Evolutionary conservation across 2,888 invertebrate genomes (phyloP).

Genomic region (Eristalis intricaria): DNA sequence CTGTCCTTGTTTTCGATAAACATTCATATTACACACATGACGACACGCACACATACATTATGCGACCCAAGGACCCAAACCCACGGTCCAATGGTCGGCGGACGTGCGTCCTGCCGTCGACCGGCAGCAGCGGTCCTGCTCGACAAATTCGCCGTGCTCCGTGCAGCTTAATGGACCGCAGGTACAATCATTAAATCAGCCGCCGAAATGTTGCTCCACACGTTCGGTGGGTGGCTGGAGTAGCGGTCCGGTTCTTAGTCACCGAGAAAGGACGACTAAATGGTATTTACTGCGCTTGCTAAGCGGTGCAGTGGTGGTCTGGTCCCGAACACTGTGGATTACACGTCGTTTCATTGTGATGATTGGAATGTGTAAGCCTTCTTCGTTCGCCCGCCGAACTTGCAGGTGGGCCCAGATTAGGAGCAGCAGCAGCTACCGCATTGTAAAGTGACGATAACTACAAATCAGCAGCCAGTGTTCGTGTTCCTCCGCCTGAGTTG

Average conservation of each 20-base stretch:
- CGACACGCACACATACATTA: constrained; percentile 39
- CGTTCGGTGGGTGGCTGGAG: not conserved
- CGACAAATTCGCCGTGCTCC: constrained; percentile 41
- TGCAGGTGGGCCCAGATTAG: constrained; percentile 23
- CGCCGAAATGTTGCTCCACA: constrained; percentile 40
- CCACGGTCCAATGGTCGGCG: not conserved
- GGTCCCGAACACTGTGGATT: constrained; percentile 19
- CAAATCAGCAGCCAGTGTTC: constrained; percentile 11
- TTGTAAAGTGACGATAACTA: constrained; percentile 48
- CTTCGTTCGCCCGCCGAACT: not conserved
- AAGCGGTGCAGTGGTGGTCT: constrained; percentile 39
- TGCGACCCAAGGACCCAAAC: constrained; percentile 13
- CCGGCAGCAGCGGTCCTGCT: constrained; percentile 33
- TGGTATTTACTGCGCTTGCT: constrained; percentile 33
- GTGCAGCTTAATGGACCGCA: constrained; percentile 55
- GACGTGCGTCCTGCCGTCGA: not conserved
- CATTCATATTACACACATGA: constrained; percentile 68
- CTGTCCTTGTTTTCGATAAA: constrained; percentile 50
- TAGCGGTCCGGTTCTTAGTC: not conserved
- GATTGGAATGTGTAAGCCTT: constrained; percentile 4
- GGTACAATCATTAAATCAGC: constrained; percentile 67
- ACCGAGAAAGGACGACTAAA: constrained; percentile 2
- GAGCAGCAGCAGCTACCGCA: constrained; percentile 23
- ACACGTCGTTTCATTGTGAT: constrained; percentile 11
- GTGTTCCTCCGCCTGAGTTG: constrained; percentile 9